Base-by-base conservation (phyloP, 2,888 invertebrate species). In the Serripes groenlandicus region DNA sequence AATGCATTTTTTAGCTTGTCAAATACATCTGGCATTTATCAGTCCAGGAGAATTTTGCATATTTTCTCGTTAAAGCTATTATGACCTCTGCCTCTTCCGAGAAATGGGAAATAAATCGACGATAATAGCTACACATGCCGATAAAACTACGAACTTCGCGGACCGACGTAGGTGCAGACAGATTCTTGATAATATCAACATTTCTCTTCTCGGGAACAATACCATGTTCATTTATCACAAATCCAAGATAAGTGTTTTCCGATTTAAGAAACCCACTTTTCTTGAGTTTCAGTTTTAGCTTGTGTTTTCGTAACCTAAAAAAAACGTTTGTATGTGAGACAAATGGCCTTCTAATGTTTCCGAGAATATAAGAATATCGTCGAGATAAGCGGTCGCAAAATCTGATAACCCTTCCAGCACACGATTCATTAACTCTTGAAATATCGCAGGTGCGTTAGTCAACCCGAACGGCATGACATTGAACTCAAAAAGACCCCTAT, bases 91-190 rank as follows among this genome's bases (percentile, higher is more conserved):
- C 78, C 28, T 75, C 78, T 32, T 75, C 4, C 4, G 66, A 56
- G n/a, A 81, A 85, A 49, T 83, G 78, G 4, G 84, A 84, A 30
- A 86, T 74, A 32, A 81, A 88, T 18, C 85, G 35, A 11, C 85
- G 28, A 34, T 87, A 86, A 34, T 84, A 87, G 21, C 74, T 78
- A 30, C 64, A 75, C 83, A 88, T 83, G 15, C 88, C 88, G 5
- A 88, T 70, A 64, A 86, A 85, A 4, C 69, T 42, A 18, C 86
- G 32, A 15, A 84, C 78, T 60, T 86, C 86, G 28, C 68, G 74
- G 11, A 84, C 83, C 28, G 58, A 60, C 28, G 52, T 77, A 3
- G 77, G 77, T 5, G 15, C 54, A 1, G 71, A 56, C 7, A 77
- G 26, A 52, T 54, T 23, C 21, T 32, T 72, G 37, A 77, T 77